Evolutionary conservation across 2,888 invertebrate genomes (phyloP).

Genomic region (Seira sanloemensis): DNA sequence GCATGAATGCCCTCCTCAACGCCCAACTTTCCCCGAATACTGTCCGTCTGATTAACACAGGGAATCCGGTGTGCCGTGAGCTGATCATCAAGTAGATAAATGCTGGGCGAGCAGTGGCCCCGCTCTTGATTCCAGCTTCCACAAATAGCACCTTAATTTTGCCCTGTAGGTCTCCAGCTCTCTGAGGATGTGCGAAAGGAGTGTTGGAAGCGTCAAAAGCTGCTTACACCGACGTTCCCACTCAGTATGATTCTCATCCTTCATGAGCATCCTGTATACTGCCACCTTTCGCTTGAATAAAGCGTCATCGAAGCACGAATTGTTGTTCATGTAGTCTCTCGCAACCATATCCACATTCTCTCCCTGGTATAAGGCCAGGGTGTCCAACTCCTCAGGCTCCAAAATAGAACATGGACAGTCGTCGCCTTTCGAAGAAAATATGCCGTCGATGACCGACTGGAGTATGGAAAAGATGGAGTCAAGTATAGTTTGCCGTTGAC

Average conservation of each 20-base stretch:
- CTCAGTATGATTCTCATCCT: slow-evolving; percentile 1
- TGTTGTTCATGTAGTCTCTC: neutral
- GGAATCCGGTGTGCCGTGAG: slow-evolving; percentile 30
- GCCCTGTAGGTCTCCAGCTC: neutral
- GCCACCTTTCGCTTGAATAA: neutral
- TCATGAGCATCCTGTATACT: neutral
- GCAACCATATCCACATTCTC: neutral
- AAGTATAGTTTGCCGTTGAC: no score
- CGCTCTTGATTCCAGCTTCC: slow-evolving; percentile 26
- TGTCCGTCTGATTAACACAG: slow-evolving; percentile 28
- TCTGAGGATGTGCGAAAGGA: neutral
- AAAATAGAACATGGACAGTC: neutral
- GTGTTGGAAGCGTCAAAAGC: neutral
- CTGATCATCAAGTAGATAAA: slow-evolving; percentile 18
- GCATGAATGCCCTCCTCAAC: slow-evolving; percentile 26
- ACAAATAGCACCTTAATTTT: slow-evolving; percentile 20
- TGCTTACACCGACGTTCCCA: slow-evolving; percentile 40
- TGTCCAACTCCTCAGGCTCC: slow-evolving; percentile 17
- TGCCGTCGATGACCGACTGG: neutral
- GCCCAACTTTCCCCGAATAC: slow-evolving; percentile 21
- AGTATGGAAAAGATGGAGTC: neutral
- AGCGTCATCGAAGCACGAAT: neutral
- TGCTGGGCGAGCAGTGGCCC: slow-evolving; percentile 16
- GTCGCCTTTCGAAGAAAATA: neutral
- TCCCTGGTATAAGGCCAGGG: slow-evolving; percentile 14